Evolutionary conservation across 2,888 invertebrate genomes (phyloP).

Genomic region (Gymnocheta viridis): DNA sequence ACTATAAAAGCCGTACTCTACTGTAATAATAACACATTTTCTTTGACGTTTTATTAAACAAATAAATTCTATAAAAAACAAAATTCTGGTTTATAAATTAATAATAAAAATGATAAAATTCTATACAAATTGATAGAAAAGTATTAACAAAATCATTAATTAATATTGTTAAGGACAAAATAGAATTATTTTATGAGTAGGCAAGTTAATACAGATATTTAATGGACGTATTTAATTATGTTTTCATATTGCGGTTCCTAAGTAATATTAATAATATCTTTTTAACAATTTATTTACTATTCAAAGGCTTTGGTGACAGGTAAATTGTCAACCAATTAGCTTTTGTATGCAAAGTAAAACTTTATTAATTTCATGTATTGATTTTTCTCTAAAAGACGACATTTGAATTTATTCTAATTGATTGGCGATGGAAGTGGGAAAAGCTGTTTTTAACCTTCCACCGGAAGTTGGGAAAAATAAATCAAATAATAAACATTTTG

Average conservation of each 20-base stretch:
- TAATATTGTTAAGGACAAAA: background rate
- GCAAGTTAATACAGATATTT: background rate
- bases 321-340: background rate
- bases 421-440: background rate
- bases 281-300: background rate
- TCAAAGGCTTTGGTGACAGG: background rate
- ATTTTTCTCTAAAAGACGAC: background rate
- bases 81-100: constrained; percentile 4
- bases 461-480: background rate
- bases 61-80: background rate
- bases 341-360: background rate
- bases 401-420: background rate
- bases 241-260: too few relatives aligned
- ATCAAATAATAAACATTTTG: background rate
- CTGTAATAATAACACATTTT: constrained; percentile 7
- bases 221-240: too few relatives aligned
- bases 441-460: too few relatives aligned
- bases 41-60: background rate
- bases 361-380: background rate
- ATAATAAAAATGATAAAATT: background rate
- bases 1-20: background rate
- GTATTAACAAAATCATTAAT: constrained; percentile 27
- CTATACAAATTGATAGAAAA: background rate
- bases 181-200: background rate
- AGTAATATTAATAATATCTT: too few relatives aligned